Conservation (phyloP, 2,797 vertebrate genomes). For the Eulemur rubriventer region DNA sequence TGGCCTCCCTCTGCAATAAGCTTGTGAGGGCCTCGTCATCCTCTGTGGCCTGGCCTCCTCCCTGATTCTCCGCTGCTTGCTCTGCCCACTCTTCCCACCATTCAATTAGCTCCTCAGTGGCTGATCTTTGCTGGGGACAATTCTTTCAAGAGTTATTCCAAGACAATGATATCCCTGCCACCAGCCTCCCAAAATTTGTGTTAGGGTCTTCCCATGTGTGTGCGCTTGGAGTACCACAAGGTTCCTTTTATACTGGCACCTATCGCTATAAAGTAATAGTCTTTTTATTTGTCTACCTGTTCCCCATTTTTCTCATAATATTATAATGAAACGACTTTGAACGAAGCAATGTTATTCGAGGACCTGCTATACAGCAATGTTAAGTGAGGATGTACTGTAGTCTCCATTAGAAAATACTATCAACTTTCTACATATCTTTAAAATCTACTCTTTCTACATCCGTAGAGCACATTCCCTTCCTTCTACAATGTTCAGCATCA, state of each 20-base stretch:
- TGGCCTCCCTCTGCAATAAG: not conserved
- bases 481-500: not conserved
- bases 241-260: not conserved
- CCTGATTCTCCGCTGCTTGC: not conserved
- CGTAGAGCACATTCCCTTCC: not conserved
- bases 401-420: slow-evolving; percentile 1
- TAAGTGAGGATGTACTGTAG: not conserved
- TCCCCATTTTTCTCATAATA: not conserved
- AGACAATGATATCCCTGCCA: not conserved
- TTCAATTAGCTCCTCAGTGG: not conserved
- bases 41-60: not conserved
- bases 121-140: not conserved
- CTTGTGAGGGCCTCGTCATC: not conserved
- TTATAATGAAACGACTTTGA: not conserved
- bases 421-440: not conserved
- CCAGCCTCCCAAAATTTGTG: not conserved
- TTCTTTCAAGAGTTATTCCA: not conserved
- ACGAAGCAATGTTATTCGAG: not conserved
- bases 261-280: not conserved
- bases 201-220: not conserved
- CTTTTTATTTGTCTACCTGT: not conserved
- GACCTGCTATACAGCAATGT: not conserved
- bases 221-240: not conserved
- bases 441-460: not conserved
- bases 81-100: not conserved